These are phyloP conservation scores for Latrodectus elegans DNA, from an alignment of 2,888 invertebrate species.

Conservation along the genomic window DNA sequence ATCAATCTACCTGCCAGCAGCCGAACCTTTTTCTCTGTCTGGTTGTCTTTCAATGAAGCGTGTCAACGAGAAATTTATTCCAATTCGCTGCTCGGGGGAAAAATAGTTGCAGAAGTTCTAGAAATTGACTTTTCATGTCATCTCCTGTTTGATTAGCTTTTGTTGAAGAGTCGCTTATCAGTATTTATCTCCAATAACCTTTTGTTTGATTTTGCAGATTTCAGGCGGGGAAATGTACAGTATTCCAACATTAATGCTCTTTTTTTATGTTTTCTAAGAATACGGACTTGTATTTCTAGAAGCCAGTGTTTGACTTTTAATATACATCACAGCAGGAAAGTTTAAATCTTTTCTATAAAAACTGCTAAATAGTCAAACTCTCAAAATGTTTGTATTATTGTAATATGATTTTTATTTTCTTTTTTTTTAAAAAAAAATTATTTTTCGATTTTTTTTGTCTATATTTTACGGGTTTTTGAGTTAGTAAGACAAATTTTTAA, in stretches of 20 bases:
- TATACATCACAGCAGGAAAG: too few species aligned
- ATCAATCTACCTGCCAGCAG: not conserved
- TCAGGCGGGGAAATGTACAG: not conserved
- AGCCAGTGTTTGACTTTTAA: too few species aligned
- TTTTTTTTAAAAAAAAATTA: too few species aligned
- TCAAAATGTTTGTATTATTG: too few species aligned
- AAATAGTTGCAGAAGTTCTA: not conserved
- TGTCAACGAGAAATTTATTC: constrained; percentile 28
- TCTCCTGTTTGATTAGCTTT: constrained; percentile 21
- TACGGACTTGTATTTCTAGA: too few species aligned
- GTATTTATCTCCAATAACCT: constrained; percentile 9
- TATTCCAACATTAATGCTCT: not conserved
- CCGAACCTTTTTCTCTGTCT: constrained; percentile 3
- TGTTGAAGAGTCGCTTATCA: constrained; percentile 11
- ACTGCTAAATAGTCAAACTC: too few species aligned
- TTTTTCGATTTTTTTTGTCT: too few species aligned
- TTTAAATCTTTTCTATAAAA: too few species aligned
- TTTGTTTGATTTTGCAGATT: not conserved
- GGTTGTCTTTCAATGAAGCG: constrained; percentile 7
- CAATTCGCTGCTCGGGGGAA: constrained; percentile 1
- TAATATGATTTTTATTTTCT: too few species aligned
- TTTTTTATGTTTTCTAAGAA: not conserved
- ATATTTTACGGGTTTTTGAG: too few species aligned
- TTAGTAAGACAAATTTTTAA: too few species aligned
- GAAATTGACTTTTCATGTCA: constrained; percentile 38